Evolutionary conservation across 2,797 vertebrate species (phyloP), one percentile per base, ranked within the genome.

Genomic region (Platyrinchus mystaceus): DNA sequence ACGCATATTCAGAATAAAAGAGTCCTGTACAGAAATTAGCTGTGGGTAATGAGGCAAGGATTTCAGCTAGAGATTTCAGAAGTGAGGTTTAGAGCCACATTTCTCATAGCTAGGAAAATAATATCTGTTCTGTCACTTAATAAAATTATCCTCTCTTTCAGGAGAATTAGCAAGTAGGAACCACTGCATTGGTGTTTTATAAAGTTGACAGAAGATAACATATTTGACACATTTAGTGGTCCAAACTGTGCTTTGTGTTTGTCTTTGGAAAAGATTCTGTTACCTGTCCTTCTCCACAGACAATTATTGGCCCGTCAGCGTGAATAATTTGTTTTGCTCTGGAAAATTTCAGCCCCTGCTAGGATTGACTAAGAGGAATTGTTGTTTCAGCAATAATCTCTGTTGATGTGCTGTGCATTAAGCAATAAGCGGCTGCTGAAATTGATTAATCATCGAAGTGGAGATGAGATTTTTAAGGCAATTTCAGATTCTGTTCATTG

Each of bases 361-460:
- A 73, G 66, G 62, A 86, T 2, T 91, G 95, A 94, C 94, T 91
- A 94, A 94, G 91, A 97, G 59, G 47, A 94, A 93, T 92, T 95
- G 78, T 95, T 93, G 89, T 93, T 95, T 95, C 94, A 92, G 91
- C 92, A 89, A 91, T 95, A 95, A 96, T 93, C 66, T 95, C 87
- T 73, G 86, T 86, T 75, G 79, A 94, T 95, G 67, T 89, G 68
- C 50, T 75, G 66, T 59, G 73, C 75, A 91, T 93, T 93, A 93
- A 92, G 92, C 82, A 95, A 89, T 91, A 92, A 96, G 52, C 0
- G 0, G 66, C 62, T 95, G 79, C 71, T 88, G 87, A 91, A 94
- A 95, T 93, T 95, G 93, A 95, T 95, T 94, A 95, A 92, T 94
- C 3, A 0, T 94, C 7, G 0, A 94, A 85, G 59, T 43, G 37